Evolutionary conservation across 2,888 invertebrate species (phyloP).

Genomic region (Oasisia sp.): DNA sequence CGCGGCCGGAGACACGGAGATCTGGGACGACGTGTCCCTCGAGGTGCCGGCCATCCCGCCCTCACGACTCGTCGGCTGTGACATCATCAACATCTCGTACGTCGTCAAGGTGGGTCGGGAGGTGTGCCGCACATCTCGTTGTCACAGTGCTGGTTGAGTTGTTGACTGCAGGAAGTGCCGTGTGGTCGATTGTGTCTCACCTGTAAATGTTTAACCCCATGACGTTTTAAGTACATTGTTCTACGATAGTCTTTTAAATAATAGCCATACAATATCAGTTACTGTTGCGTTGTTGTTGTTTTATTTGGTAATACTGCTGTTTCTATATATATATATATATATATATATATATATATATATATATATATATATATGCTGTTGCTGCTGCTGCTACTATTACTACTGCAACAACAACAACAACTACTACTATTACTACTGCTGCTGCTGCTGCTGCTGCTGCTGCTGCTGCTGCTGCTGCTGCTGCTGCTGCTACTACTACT

Average conservation of each 20-base stretch:
- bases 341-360: too few species aligned
- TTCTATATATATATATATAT: too few species aligned
- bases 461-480: neutral
- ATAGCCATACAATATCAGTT: too few species aligned
- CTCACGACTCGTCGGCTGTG: slow-evolving; percentile 45
- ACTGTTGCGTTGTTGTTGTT: neutral
- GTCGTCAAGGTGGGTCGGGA: slow-evolving; percentile 40
- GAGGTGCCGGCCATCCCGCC: slow-evolving; percentile 45
- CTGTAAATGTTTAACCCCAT: too few species aligned
- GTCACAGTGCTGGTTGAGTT: neutral
- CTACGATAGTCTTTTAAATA: too few species aligned
- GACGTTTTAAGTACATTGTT: too few species aligned
- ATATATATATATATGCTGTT: too few species aligned
- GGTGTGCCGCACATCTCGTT: neutral
- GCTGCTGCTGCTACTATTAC: too few species aligned
- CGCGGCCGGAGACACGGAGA: slow-evolving; percentile 29
- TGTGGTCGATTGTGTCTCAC: neutral
- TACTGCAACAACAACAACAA: too few species aligned
- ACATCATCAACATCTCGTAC: slow-evolving; percentile 44
- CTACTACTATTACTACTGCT: too few species aligned
- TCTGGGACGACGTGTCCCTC: slow-evolving; percentile 38
- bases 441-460: neutral
- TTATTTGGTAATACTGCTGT: too few species aligned
- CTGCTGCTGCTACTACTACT: neutral
- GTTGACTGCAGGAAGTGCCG: neutral